A percentile compares a stretch with the other conserved stretches of the same genome.
Evolutionary conservation across 2,888 invertebrate species (phyloP).

Genomic region (Dyspetes luteomarginatus): DNA sequence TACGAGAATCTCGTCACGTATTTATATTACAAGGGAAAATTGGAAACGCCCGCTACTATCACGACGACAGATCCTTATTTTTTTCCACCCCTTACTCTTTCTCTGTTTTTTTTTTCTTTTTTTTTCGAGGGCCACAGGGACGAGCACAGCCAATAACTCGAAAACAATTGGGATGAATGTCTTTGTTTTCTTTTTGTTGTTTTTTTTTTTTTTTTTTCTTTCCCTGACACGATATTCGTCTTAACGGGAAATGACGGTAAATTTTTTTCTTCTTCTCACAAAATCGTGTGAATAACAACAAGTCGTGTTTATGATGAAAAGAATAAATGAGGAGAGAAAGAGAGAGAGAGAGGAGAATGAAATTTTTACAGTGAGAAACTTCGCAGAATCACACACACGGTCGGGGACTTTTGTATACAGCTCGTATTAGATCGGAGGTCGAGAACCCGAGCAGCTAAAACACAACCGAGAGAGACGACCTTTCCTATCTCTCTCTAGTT

Average conservation of each 20-base stretch:
- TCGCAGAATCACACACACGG: neutral
- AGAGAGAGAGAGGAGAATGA: neutral
- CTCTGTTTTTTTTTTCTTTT: neutral
- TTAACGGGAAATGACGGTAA: too few relatives aligned
- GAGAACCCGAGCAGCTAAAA: slow-evolving; percentile 49
- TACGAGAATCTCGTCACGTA: slow-evolving; percentile 30
- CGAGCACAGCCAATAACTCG: neutral
- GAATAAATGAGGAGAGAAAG: neutral
- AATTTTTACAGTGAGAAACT: neutral
- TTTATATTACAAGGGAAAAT: slow-evolving; percentile 46
- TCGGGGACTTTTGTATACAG: slow-evolving; percentile 6
- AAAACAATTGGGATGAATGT: neutral
- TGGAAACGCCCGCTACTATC: slow-evolving; percentile 17
- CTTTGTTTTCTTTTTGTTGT: neutral
- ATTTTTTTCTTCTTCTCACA: slow-evolving; percentile 12
- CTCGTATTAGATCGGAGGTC: slow-evolving; percentile 50
- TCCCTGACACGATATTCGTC: neutral
- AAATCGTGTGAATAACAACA: neutral
- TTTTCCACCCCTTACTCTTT: neutral
- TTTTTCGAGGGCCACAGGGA: neutral
- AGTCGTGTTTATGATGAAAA: neutral
- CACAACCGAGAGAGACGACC: neutral
- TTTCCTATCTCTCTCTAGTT: slow-evolving; percentile 8
- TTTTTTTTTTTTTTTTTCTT: neutral
- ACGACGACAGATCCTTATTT: neutral